Conservation (phyloP, 1,140 invertebrate genomes). For the Olivierus martensii region DNA sequence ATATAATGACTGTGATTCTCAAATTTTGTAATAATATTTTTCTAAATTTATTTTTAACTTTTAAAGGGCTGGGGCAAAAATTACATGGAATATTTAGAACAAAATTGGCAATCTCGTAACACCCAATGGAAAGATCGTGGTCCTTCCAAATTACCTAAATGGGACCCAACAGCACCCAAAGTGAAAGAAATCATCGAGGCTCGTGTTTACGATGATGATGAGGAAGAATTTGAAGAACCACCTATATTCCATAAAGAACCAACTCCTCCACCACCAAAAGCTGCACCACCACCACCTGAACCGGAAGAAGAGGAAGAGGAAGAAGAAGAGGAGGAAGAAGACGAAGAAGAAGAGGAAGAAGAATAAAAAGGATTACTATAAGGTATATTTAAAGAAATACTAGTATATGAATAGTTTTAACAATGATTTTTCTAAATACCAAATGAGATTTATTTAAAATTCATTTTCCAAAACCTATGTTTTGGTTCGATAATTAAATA, state of each 20-base stretch:
- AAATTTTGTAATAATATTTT: too few species aligned
- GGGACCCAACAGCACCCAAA: constrained; percentile 22
- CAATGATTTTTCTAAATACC: too few species aligned
- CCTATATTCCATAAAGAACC: constrained; percentile 33
- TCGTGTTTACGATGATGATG: constrained; percentile 23
- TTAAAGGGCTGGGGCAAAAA: too few species aligned
- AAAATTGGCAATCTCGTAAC: too few species aligned
- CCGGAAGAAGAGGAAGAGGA: constrained; percentile 21
- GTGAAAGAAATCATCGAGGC: constrained; percentile 21
- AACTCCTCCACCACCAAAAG: constrained; percentile 4
- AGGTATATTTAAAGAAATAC: too few species aligned
- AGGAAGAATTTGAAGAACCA: constrained; percentile 22
- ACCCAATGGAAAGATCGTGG: constrained; percentile 36
- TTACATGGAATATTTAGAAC: too few species aligned
- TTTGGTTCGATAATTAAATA: too few species aligned
- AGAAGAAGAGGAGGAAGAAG: constrained; percentile 17
- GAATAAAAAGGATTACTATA: constrained; percentile 10
- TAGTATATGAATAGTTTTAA: too few species aligned
- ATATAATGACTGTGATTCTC: too few species aligned
- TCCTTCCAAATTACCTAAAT: constrained; percentile 11
- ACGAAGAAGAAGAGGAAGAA: constrained; percentile 16
- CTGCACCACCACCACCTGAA: constrained; percentile 4
- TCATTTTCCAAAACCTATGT: too few species aligned
- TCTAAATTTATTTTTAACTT: too few species aligned
- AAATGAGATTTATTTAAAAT: too few species aligned